phyloP scores from a whole-genome alignment of 2,113 vertebrate genomes.

The Dryoscopus gambensis region DNA sequence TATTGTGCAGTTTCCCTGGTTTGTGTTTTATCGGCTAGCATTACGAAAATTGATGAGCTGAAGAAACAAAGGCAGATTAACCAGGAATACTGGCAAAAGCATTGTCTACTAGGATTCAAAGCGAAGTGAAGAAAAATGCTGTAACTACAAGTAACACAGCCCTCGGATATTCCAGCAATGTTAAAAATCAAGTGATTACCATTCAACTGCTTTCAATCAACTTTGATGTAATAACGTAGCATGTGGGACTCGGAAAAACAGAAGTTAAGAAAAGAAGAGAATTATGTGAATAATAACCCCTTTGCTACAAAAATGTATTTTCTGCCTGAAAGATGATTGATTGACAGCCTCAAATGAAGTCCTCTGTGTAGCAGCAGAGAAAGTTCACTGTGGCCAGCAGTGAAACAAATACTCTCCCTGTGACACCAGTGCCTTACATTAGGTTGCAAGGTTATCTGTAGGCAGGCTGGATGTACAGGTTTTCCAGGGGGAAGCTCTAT shows the following conservation, averaged over 20 bases:
- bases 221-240: slow-evolving; percentile 5
- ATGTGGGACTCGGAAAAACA: not conserved
- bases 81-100: not conserved
- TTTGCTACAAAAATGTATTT: not conserved
- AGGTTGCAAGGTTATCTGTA: not conserved
- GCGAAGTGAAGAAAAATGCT: slow-evolving; percentile 22
- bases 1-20: not conserved
- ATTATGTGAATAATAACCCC: not conserved
- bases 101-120: slow-evolving; percentile 4
- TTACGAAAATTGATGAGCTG: not conserved
- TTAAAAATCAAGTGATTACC: slow-evolving; percentile 46
- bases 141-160: slow-evolving; percentile 40
- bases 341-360: not conserved
- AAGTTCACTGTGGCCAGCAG: not conserved
- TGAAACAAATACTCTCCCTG: not conserved
- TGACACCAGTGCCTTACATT: not conserved
- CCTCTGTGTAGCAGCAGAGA: not conserved
- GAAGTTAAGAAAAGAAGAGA: not conserved
- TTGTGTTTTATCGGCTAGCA: not conserved
- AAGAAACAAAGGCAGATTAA: slow-evolving; percentile 32
- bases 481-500: not conserved
- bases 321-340: not conserved
- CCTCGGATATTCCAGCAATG: slow-evolving; percentile 4
- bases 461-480: not conserved
- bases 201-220: slow-evolving; percentile 56